Conservation (phyloP, 2,113 vertebrate genomes). For the Nyctibius bracteatus region DNA sequence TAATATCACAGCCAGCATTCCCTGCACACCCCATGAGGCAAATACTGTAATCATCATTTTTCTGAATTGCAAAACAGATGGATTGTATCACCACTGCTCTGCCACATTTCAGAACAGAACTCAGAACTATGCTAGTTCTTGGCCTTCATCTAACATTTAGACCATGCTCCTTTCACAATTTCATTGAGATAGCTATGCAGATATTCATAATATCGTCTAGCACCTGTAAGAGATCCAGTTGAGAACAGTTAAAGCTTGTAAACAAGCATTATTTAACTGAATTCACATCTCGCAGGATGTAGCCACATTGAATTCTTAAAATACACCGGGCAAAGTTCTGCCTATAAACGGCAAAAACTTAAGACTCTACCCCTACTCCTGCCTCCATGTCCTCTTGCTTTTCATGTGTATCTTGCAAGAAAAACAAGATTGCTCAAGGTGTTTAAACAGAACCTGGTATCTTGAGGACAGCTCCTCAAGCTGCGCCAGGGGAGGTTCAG, state of each 20-base stretch:
- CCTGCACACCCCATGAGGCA: not conserved
- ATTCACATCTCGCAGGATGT: not conserved
- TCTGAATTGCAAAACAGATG: not conserved
- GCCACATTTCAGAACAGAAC: not conserved
- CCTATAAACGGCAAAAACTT: not conserved
- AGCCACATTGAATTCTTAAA: not conserved
- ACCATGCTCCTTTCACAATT: not conserved
- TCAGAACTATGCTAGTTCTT: not conserved
- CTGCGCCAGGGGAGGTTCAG: too few relatives aligned
- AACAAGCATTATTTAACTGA: not conserved
- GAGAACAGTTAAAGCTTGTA: not conserved
- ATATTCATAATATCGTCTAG: not conserved
- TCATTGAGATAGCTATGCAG: not conserved
- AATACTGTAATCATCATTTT: not conserved
- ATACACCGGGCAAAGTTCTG: rapidly evolving
- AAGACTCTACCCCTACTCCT: not conserved
- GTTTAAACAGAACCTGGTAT: not conserved
- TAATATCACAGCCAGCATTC: not conserved
- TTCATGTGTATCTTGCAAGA: not conserved
- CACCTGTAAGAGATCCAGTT: not conserved
- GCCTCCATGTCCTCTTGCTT: not conserved
- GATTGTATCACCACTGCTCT: not conserved
- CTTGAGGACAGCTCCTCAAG: too few relatives aligned
- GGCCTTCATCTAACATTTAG: not conserved
- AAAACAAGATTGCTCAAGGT: not conserved